Base-by-base conservation (phyloP, 2,888 invertebrate genomes). In the Brenthis hecate region DNA sequence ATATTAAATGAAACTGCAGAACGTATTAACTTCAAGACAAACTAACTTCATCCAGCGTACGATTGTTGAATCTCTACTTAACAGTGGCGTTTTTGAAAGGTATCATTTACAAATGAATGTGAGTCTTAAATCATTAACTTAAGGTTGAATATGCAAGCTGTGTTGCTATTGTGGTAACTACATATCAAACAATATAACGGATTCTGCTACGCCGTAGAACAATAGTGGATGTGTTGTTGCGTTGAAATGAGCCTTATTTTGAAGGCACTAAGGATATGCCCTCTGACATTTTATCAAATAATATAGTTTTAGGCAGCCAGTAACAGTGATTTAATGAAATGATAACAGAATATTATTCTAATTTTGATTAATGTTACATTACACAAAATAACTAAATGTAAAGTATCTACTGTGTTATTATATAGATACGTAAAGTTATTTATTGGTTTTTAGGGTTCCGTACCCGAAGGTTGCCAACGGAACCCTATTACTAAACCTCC, bases 1-100 rank as follows among this genome's bases (percentile, higher is more conserved):
- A 67, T 67, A 67, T 56, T 56, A 67, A 67, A 67, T 67, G 61
- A 62, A 67, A 67, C 56, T 62, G 50, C 62, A 51, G 51, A 48
- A 62, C 56, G 28, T 62, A 67, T 67, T 67, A 67, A 67, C 67
- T 67, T 67, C 11, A 53, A 56, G 66, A 56, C 60, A 60, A 60
- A 60, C 66, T 51, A 67, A 67, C 66, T 67, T 62, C 61, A 61
- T 61, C 19, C 32, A 56, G 67, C 50, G 13, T n/a, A 43, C 48
- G 23, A 61, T 67, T 67, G 66, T 60, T 60, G 60, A 60, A 32
- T 60, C 50, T 60, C 50, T 60, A 60, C 32, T 60, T 50, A 60
- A 60, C 60, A 43, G 32, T 32, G 11, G 58, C 48, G 6, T 60
- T 60, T 60, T 60, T 60, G 16, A 50, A 50, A 32, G 28, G 6